Evolutionary conservation across 2,113 vertebrate species (phyloP).

Genomic region (Lycaon pictus): DNA sequence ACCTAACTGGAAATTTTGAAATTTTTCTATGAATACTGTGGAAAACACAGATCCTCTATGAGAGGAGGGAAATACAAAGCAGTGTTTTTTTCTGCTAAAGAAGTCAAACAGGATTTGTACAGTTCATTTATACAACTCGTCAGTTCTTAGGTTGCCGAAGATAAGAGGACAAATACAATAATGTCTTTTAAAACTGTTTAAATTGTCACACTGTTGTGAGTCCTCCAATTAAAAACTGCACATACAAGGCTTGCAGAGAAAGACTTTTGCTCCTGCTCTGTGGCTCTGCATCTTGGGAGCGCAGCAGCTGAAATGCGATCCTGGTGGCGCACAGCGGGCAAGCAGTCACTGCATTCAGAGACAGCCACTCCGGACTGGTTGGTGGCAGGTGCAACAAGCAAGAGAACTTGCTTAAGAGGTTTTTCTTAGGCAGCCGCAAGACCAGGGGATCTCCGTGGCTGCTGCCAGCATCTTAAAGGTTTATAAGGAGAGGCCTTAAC

Average conservation of each 20-base stretch:
- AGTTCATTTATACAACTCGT: not conserved
- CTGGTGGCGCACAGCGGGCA: rapidly evolving
- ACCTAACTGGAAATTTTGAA: not conserved
- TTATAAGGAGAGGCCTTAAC: not conserved
- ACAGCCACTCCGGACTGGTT: not conserved
- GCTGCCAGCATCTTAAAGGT: not conserved
- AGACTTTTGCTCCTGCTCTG: not conserved
- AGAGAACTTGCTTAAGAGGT: not conserved
- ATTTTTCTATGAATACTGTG: not conserved
- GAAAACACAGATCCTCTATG: not conserved
- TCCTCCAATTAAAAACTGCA: not conserved
- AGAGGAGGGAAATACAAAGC: not conserved
- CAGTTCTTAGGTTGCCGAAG: not conserved
- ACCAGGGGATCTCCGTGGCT: not conserved
- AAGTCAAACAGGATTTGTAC: not conserved
- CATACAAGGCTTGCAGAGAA: not conserved
- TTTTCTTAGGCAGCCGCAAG: not conserved
- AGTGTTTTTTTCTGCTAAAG: not conserved
- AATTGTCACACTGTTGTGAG: not conserved
- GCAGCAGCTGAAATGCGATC: not conserved
- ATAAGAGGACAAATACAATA: not conserved
- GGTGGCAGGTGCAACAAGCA: not conserved
- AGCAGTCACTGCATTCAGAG: not conserved
- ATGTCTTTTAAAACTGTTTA: not conserved
- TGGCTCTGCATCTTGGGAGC: not conserved